These are phyloP conservation scores for Enteromius treurensis DNA, from an alignment of 2,797 vertebrate genomes.

Conservation along the genomic window DNA sequence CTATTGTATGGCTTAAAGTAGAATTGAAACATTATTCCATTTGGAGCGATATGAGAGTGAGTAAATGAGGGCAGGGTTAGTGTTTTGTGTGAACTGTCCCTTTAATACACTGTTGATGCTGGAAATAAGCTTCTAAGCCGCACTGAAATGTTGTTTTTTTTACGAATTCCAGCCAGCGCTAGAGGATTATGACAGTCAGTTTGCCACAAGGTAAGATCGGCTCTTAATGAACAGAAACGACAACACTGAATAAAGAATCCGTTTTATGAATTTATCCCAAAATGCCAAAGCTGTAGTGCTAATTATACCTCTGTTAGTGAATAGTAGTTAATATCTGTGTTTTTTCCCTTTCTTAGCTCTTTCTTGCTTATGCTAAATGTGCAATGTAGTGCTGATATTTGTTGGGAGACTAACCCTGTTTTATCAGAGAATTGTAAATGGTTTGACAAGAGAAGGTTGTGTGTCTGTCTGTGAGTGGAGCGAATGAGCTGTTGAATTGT, in stretches of 20 bases:
- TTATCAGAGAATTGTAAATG: slow-evolving; percentile 36
- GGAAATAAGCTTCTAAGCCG: slow-evolving; percentile 25
- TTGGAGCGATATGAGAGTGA: background rate
- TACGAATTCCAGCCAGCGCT: slow-evolving; percentile 82
- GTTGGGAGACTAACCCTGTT: slow-evolving; percentile 36
- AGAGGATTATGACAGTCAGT: slow-evolving; percentile 91
- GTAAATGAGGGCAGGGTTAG: background rate
- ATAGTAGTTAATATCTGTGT: slow-evolving; percentile 52
- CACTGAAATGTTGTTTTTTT: slow-evolving; percentile 44
- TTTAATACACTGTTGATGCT: slow-evolving; percentile 28
- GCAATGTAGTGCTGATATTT: slow-evolving; percentile 51
- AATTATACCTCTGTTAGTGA: slow-evolving; percentile 32
- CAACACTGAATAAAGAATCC: slow-evolving; percentile 7
- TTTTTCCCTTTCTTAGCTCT: slow-evolving; percentile 55
- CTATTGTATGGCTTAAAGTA: background rate
- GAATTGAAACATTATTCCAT: background rate
- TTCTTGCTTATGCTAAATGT: slow-evolving; percentile 59
- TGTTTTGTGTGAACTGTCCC: slow-evolving; percentile 3
- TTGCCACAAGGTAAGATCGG: slow-evolving; percentile 91
- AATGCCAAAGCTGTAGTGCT: slow-evolving; percentile 20
- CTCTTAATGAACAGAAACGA: slow-evolving; percentile 52
- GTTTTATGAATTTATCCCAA: slow-evolving; percentile 23
- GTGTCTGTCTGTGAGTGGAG: slow-evolving; percentile 38
- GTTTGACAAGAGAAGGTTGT: slow-evolving; percentile 53
- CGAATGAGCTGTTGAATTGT: slow-evolving; percentile 51